Conservation (phyloP, 1,140 invertebrate genomes). For the Pseudomyrmex flavicornis region DNA sequence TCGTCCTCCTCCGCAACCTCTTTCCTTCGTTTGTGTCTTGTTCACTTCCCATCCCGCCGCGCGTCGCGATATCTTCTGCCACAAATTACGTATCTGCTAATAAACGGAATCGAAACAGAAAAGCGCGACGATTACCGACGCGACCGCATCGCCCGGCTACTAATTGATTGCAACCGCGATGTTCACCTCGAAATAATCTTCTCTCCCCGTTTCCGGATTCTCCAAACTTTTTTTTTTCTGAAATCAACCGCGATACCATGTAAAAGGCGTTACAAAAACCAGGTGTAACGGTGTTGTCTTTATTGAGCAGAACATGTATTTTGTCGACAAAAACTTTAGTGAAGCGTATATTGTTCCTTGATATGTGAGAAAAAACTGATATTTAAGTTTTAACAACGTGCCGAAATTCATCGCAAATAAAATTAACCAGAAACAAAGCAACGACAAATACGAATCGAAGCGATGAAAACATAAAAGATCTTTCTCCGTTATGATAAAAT, state of each 20-base stretch:
- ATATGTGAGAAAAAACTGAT: not conserved
- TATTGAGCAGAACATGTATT: not conserved
- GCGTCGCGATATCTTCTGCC: slow-evolving; percentile 41
- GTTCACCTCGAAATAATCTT: not conserved
- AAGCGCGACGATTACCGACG: not conserved
- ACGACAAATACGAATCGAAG: slow-evolving; percentile 15
- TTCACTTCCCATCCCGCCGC: slow-evolving; percentile 24
- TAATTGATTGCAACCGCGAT: slow-evolving; percentile 54
- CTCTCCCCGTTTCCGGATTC: slow-evolving; percentile 11
- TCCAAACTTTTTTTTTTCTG: not conserved
- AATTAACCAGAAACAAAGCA: slow-evolving; percentile 15
- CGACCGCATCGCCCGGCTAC: not conserved
- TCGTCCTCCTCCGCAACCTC: slow-evolving; percentile 28
- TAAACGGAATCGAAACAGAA: slow-evolving; percentile 61
- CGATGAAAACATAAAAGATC: slow-evolving; percentile 28
- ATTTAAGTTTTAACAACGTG: not conserved
- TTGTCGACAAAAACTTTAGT: not conserved
- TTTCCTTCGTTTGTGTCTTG: slow-evolving; percentile 40
- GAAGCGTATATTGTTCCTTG: not conserved
- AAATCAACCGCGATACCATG: not conserved
- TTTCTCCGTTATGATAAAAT: slow-evolving; percentile 20
- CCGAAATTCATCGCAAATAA: no score
- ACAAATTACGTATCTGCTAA: slow-evolving; percentile 67
- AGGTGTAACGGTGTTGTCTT: not conserved
- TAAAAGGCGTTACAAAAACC: not conserved